These are phyloP conservation scores for Diloba caeruleocephala DNA, from an alignment of 2,888 invertebrate genomes.

Conservation along the genomic window DNA sequence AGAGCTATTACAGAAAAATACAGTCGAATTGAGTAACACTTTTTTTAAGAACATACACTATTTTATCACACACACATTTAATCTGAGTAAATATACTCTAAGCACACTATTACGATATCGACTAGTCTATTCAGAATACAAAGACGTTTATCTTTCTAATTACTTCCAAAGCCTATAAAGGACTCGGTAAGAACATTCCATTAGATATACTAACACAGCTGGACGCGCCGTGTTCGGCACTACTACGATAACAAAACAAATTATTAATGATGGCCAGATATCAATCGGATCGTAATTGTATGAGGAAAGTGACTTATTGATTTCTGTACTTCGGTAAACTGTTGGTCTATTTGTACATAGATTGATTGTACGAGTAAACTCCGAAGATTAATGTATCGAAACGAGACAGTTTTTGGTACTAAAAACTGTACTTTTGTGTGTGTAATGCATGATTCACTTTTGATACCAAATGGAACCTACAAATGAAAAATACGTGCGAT, in stretches of 20 bases:
- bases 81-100: constrained; percentile 5
- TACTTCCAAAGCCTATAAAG: constrained; percentile 29
- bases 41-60: no score
- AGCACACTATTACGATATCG: constrained; percentile 5
- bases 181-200: constrained; percentile 29
- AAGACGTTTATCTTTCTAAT: constrained; percentile 31
- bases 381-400: constrained; percentile 54
- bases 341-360: constrained; percentile 52
- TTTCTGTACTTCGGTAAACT: constrained; percentile 51
- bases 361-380: constrained; percentile 53
- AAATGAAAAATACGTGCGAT: constrained; percentile 23
- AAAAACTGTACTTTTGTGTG: constrained; percentile 32
- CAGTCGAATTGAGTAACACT: no score
- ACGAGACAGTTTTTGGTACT: constrained; percentile 43
- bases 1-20: no score
- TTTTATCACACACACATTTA: constrained; percentile 1
- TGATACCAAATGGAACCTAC: constrained; percentile 22
- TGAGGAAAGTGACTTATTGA: constrained; percentile 58
- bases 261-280: constrained; percentile 59
- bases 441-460: constrained; percentile 47
- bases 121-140: constrained; percentile 13
- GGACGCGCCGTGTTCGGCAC: constrained; percentile 33
- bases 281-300: constrained; percentile 54
- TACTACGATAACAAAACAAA: constrained; percentile 48
- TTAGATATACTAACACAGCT: constrained; percentile 39